These are phyloP conservation scores for Daptonema setosum DNA, from an alignment of 2,888 invertebrate genomes.

Conservation along the genomic window DNA sequence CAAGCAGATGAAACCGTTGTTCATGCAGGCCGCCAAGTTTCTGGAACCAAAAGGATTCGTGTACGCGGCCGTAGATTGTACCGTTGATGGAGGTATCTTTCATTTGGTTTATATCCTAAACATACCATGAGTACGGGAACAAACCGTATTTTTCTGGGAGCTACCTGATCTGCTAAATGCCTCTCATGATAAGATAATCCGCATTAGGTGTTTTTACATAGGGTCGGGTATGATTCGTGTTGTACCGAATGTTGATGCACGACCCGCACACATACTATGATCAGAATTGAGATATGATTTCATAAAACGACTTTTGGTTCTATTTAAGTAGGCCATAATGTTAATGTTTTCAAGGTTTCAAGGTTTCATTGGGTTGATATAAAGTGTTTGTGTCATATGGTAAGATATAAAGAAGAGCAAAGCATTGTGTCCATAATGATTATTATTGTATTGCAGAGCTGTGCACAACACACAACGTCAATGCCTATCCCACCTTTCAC, in stretches of 20 bases:
- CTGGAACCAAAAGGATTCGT: background rate
- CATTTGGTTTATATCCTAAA: too few species aligned
- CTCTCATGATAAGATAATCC: too few species aligned
- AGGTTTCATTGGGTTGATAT: background rate
- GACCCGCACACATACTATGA: too few species aligned
- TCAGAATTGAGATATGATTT: too few species aligned
- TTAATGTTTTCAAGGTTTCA: background rate
- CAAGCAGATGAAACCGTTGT: background rate
- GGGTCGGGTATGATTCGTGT: too few species aligned
- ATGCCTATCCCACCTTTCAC: background rate
- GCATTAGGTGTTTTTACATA: too few species aligned
- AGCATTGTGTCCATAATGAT: too few species aligned
- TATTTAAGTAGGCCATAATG: background rate
- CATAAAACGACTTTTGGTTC: too few species aligned
- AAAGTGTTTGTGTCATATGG: background rate
- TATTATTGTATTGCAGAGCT: background rate
- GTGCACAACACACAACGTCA: background rate
- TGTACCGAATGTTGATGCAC: too few species aligned
- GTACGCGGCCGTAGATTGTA: background rate
- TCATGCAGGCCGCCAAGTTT: background rate
- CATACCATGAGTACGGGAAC: too few species aligned
- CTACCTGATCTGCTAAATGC: too few species aligned
- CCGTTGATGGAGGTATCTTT: background rate
- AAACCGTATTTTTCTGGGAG: too few species aligned
- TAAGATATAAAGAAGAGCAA: background rate